Evolutionary conservation across 1,140 invertebrate species (phyloP), one percentile per base, ranked within the genome.

Genomic region (Drosophila pachea): DNA sequence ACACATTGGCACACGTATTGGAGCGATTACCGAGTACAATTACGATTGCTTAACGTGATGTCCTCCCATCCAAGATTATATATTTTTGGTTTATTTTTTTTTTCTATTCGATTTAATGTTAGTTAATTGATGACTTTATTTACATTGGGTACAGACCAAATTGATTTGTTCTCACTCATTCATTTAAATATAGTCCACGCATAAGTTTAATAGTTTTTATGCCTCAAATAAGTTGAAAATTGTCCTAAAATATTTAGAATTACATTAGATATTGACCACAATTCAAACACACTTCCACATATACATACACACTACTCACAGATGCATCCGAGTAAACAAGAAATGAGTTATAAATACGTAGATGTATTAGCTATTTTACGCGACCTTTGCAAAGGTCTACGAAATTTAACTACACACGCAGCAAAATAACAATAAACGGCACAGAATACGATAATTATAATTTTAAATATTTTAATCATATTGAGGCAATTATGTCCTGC

Each of bases 401-500:
- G 48, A 62, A 58, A 65, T 53, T 53, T 50, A 64, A 52, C 29
- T 70, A 70, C 56, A 70, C 72, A 72, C 68, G 59, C 68, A 72
- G 68, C 61, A 68, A 84, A 65, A 82, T 50, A 61, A 81, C 42
- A 78, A 82, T 83, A 83, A 83, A 83, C 79, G 69, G 79, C 79
- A 83, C 79, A 83, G 59, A 76, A 82, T 82, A 64, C 32, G 68
- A 47, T 52, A 29, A 45, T 14, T 52, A 52, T 1, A 42, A 14
- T 22, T 22, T 61, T 38, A 38, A 38, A 36, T 36, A 14, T 42
- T 42, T 42, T 12, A 40, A 12, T 42, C 22, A 22, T 22, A 22
- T n/a, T n/a, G n/a, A n/a, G n/a, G n/a, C n/a, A 22, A 22, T 2
- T 22, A 22, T 1, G 22, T 22, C 22, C 22, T 22, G 22, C 22